Evolutionary conservation across 2,888 invertebrate species (phyloP), one percentile per base, ranked within the genome.

Genomic region (Buathra laborator): DNA sequence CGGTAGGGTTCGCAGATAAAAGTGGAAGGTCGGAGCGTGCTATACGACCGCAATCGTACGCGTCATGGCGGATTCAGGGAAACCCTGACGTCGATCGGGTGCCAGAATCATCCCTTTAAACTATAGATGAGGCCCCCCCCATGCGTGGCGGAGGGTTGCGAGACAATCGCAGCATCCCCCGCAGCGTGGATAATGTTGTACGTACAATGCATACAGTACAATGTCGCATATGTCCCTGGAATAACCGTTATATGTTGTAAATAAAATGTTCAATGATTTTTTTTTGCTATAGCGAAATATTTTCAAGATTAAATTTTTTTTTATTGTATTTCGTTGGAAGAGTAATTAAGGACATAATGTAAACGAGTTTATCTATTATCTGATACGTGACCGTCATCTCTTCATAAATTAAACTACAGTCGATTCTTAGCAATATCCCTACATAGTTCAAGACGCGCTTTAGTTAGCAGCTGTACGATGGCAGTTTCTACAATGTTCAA

Each of bases 51-150:
- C 64, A 37, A 64, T 19, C 56, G 56, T 43, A 43, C 64, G 64
- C 75, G 75, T 51, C 75, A 75, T 64, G 64, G 64, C 64, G 75
- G 48, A 75, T 37, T 51, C 37, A 51, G 2, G 37, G 46, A 48
- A 51, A 37, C 12, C 75, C 64, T 64, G 29, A 62, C 62, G 29
- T 32, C 6, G 62, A n/a, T 48, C 9, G 48, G n/a, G n/a, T 48
- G 62, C 62, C 14, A n/a, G 32, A 62, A 62, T 32, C 62, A 14
- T 32, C 29, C n/a, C 14, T 29, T 24, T 32, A 14, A 14, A 62
- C 14, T 48, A 48, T 14, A 32, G 32, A 62, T 32, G 62, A 62
- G 29, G 32, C 59, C 29, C 10, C 29, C 14, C 12, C 14, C 48
- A 4, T 48, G 48, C 48, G 10, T 12, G 48, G 62, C 6, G 0